These are phyloP conservation scores for Gastrophysa polygoni DNA, from an alignment of 2,888 invertebrate genomes.

Conservation along the genomic window DNA sequence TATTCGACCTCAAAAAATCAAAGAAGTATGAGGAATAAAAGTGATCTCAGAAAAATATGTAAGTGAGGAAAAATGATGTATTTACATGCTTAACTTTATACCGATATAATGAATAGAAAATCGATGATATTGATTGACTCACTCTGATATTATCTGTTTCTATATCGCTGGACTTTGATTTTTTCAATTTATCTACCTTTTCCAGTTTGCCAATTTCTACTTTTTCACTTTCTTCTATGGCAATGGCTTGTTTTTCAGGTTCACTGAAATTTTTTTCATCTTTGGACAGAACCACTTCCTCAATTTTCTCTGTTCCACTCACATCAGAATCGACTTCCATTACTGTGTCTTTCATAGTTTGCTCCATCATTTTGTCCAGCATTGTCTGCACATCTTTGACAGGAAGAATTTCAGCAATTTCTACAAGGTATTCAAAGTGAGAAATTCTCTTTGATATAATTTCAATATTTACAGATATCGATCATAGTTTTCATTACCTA, in stretches of 20 bases:
- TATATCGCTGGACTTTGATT: slow-evolving; percentile 32
- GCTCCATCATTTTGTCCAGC: slow-evolving; percentile 60
- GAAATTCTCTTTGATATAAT: too few relatives aligned
- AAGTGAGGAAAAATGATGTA: too few relatives aligned
- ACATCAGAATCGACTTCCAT: slow-evolving; percentile 50
- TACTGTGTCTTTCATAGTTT: slow-evolving; percentile 55
- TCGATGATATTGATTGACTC: slow-evolving; percentile 12
- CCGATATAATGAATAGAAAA: too few relatives aligned
- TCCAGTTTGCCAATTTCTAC: slow-evolving; percentile 29
- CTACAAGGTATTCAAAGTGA: too few relatives aligned
- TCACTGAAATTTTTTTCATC: slow-evolving; percentile 19
- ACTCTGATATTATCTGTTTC: slow-evolving; percentile 45
- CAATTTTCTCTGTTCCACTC: slow-evolving; percentile 44
- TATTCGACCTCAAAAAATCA: too few relatives aligned
- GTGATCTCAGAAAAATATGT: too few relatives aligned
- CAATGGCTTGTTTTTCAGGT: slow-evolving; percentile 9
- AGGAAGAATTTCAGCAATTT: not conserved
- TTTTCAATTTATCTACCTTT: slow-evolving; percentile 42
- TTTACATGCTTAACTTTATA: too few relatives aligned
- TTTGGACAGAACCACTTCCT: slow-evolving; percentile 37
- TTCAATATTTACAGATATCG: not conserved
- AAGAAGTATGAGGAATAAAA: too few relatives aligned
- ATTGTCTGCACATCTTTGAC: slow-evolving; percentile 34
- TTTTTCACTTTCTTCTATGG: slow-evolving; percentile 20
- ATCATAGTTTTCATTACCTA: not conserved